Base-by-base conservation (phyloP, 2,113 vertebrate genomes). In the Dicentrarchus labrax region DNA sequence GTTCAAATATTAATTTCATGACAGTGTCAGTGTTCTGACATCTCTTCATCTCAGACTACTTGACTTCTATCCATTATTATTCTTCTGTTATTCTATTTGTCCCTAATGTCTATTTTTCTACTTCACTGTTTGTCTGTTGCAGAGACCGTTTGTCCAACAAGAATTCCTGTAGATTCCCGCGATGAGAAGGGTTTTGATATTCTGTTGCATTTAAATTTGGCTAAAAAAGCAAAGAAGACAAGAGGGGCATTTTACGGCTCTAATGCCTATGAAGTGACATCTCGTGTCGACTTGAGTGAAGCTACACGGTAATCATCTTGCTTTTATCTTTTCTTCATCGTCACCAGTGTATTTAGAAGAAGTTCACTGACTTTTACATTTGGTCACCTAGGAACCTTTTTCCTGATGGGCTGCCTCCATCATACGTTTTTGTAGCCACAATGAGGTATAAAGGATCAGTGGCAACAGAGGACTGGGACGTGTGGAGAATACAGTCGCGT, bases 111-210 rank as follows among this genome's bases (percentile, higher is more conserved):
- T 54, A 3, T 41, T 13, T 53, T 38, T 72, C 39, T 22, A 38
- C 24, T 53, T 80, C 9, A 19, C 30, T 60, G 21, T 77, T 80
- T 86, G 8, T 78, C 39, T 73, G 9, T 82, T 88, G 71, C 92
- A 99, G 98, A 99, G 94, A 98, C 97, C 67, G 98, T 99, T 86
- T 99, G 98, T 93, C 97, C 97, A 0, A 95, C 95, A 86, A 96
- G 94, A 95, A 99, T 99, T 93, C 93, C 97, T 50, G 94, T 98
- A 65, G 95, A 97, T 92, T 96, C 97, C 87, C 95, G 97, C 8
- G 97, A 99, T 85, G 98, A 99, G 91, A 99, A 99, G 80, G 98
- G 98, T 67, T 99, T 99, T 95, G 98, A 99, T 91, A 96, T 99
- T 83, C 96, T 99, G 71, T 45, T 97, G 65, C 96, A 97, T 89